Percentiles rank a stretch among this genome's conserved stretches.
phyloP scores from a whole-genome alignment of 92 coral and sea anemone genomes.

The Epizoanthus stellaris region DNA sequence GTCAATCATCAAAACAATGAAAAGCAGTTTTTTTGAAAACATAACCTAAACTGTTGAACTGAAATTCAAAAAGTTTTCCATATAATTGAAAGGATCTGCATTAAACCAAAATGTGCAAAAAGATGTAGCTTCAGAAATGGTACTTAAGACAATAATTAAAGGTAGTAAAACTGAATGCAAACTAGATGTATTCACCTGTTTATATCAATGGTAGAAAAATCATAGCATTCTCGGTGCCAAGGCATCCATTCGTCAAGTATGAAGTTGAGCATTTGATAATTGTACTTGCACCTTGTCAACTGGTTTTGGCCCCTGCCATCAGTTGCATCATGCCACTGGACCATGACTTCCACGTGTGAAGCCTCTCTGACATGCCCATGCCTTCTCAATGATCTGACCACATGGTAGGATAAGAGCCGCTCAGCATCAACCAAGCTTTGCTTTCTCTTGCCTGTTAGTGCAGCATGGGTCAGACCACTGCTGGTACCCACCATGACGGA shows the following conservation, averaged over 20 bases:
- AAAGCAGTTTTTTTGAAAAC: no score
- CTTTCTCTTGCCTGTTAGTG: conserved; percentile 62
- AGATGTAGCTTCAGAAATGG: no score
- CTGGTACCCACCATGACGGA: conserved; percentile 43
- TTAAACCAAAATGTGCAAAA: no score
- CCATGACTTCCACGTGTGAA: conserved; percentile 41
- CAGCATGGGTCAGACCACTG: conserved; percentile 70
- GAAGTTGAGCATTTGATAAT: conserved; percentile 55
- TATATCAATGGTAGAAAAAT: conserved; percentile 62
- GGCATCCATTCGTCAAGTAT: conserved; percentile 77
- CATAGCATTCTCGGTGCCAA: conserved; percentile 58
- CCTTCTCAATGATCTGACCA: conserved; percentile 40
- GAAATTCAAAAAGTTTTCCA: no score
- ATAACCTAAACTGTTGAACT: no score
- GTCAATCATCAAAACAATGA: neutral
- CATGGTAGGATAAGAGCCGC: conserved; percentile 54
- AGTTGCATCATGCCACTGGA: conserved; percentile 69
- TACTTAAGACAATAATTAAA: no score
- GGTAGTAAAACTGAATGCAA: neutral
- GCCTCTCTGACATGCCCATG: conserved; percentile 58
- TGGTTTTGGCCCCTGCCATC: conserved; percentile 64
- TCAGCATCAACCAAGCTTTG: conserved; percentile 67
- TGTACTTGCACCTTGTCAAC: conserved; percentile 51
- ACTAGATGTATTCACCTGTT: conserved; percentile 46
- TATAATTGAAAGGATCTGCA: no score